Conservation (phyloP, 2,888 invertebrate genomes). For the Panorpa germanica region DNA sequence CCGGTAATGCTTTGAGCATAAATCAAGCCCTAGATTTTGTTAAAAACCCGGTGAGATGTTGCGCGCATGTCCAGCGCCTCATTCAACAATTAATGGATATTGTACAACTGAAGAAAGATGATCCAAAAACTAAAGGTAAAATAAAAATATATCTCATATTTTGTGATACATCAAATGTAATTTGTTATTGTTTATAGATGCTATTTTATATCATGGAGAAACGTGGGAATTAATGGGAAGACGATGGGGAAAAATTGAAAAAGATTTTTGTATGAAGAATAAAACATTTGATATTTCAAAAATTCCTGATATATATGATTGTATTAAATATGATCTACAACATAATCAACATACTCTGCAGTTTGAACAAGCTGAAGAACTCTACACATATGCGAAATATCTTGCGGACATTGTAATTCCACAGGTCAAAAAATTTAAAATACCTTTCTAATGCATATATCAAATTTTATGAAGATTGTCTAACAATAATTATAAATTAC, state of each 20-base stretch:
- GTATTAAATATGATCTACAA: slow-evolving; percentile 96
- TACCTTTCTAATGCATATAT: slow-evolving; percentile 4
- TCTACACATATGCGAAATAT: slow-evolving; percentile 91
- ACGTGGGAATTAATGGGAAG: slow-evolving; percentile 97
- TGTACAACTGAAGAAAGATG: slow-evolving; percentile 70
- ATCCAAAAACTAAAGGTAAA: slow-evolving; percentile 67
- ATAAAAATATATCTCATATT: not conserved
- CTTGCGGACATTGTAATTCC: slow-evolving; percentile 98
- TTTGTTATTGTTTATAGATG: slow-evolving; percentile 34
- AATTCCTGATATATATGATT: slow-evolving; percentile 98
- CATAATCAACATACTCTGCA: slow-evolving; percentile 93
- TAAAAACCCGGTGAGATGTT: slow-evolving; percentile 87
- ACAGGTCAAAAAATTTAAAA: slow-evolving; percentile 37
- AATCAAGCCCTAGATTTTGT: slow-evolving; percentile 84
- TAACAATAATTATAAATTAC: slow-evolving; percentile 10
- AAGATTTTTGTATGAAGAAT: slow-evolving; percentile 90
- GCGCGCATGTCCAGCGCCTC: slow-evolving; percentile 72
- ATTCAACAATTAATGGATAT: slow-evolving; percentile 75
- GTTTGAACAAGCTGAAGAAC: slow-evolving; percentile 78
- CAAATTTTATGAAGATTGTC: slow-evolving; percentile 3
- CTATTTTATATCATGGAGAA: slow-evolving; percentile 91
- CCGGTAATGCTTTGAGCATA: slow-evolving; percentile 82
- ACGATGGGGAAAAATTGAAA: slow-evolving; percentile 94
- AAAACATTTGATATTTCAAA: slow-evolving; percentile 94
- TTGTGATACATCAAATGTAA: slow-evolving; percentile 1